These are phyloP conservation scores for Metopolophium dirhodum DNA, from an alignment of 1,140 invertebrate genomes.

Conservation along the genomic window DNA sequence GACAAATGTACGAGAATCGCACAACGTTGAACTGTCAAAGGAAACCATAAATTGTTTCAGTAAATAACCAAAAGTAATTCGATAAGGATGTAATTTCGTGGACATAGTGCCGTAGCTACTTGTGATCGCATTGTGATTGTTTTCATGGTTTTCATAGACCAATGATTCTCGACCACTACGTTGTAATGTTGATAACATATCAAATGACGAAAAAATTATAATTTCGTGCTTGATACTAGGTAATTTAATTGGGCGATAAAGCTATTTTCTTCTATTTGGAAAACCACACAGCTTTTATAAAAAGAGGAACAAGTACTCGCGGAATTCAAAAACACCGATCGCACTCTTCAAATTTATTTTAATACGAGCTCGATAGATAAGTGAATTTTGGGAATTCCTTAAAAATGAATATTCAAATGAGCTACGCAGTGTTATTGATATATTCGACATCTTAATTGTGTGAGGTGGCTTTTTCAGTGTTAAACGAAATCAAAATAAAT, in stretches of 20 bases:
- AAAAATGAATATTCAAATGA: not conserved
- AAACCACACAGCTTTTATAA: not conserved
- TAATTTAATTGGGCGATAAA: not conserved
- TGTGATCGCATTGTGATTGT: not conserved
- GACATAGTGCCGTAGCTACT: not conserved
- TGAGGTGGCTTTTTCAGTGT: not conserved
- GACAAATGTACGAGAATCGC: not conserved
- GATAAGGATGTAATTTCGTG: not conserved
- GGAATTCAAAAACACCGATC: not conserved
- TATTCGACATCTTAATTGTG: not conserved
- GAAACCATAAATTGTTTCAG: not conserved
- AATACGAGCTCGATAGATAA: not conserved
- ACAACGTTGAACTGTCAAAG: not conserved
- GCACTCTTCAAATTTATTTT: too few relatives aligned
- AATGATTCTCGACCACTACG: not conserved
- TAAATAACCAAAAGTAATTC: not conserved
- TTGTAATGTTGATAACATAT: not conserved
- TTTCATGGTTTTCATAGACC: not conserved
- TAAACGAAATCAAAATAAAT: not conserved
- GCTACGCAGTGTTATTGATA: not conserved
- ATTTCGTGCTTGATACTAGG: not conserved
- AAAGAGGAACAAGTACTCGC: not conserved
- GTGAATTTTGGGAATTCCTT: not conserved
- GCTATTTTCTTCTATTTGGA: not conserved
- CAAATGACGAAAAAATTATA: not conserved